Base-by-base conservation (phyloP, 2,113 vertebrate genomes). In the Alligator mississippiensis region DNA sequence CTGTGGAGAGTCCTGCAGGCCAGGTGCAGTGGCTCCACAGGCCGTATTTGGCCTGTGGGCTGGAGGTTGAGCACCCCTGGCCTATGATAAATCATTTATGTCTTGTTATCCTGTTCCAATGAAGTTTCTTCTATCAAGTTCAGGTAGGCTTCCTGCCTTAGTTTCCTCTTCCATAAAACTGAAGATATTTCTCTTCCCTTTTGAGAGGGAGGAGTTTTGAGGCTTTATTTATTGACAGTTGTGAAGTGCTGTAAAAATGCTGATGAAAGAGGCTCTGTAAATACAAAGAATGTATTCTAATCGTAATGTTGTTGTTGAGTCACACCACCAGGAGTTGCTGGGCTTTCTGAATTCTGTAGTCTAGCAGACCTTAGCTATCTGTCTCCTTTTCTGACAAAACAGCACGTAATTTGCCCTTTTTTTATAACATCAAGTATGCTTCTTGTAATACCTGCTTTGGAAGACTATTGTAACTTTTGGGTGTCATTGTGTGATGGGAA, bases 21-120 rank as follows among this genome's bases (percentile, higher is more conserved):
- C 47, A 47, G 47, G 8, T 47, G 47, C 47, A 47, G 47, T 47
- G 47, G 47, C 47, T 47, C 47, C 47, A 47, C 47, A 47, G 47
- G 47, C 47, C 7, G 8, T 47, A 47, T 47, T 47, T 47, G 47
- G 47, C 47, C 47, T 9, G 7, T 47, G 47, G 47, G 47, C 47
- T 47, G 47, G 47, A 47, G 47, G 47, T 47, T 47, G 47, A 47
- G 47, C 47, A 47, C 47, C 47, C 47, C 25, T 9, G 64, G 18
- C n/a, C 54, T 10, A 12, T 7, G 30, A 3, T 24, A 27, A 16
- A 9, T 72, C 15, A 24, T 55, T 57, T 61, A 55, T 0, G 0
- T 2, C 0, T 21, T 54, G 13, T 77, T 10, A 2, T 85, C 47
- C 12, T 17, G 2, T 4, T 3, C 21, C 30, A 11, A 63, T 59